These are phyloP conservation scores for Endomychus coccineus DNA, from an alignment of 2,888 invertebrate species.

Conservation along the genomic window DNA sequence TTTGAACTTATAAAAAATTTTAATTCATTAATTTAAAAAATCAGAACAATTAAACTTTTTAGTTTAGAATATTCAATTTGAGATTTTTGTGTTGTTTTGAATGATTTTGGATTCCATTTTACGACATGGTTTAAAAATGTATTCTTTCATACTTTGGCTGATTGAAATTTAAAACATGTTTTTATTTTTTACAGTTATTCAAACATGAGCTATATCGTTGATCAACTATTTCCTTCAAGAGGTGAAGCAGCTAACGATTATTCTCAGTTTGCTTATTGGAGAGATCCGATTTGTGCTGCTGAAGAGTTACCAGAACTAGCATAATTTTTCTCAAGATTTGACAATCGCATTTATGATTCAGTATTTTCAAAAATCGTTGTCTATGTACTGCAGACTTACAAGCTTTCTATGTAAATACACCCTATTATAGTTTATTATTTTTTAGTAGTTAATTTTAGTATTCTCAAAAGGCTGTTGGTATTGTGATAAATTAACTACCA, in stretches of 20 bases:
- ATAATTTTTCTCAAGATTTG: conserved; percentile 8
- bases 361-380: conserved; percentile 4
- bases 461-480: conserved; percentile 21
- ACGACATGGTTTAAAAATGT: too few relatives aligned
- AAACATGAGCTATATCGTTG: conserved; percentile 88
- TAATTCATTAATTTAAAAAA: too few relatives aligned
- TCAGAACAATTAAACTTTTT: not conserved
- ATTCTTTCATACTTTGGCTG: too few relatives aligned
- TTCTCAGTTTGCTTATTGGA: conserved; percentile 89
- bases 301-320: conserved; percentile 33
- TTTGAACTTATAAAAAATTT: too few relatives aligned
- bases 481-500: conserved; percentile 21
- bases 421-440: not conserved
- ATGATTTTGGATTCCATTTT: too few relatives aligned
- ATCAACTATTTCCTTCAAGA: conserved; percentile 90
- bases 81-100: not conserved
- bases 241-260: conserved; percentile 61
- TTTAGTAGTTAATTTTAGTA: not conserved
- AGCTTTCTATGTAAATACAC: conserved; percentile 13
- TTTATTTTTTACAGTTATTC: conserved; percentile 68
- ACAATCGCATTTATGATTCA: conserved; percentile 7
- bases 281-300: conserved; percentile 66
- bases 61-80: not conserved
- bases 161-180: too few relatives aligned
- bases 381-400: conserved; percentile 1